Percentiles rank a stretch among this genome's conserved stretches.
Evolutionary conservation across 2,113 vertebrate species (phyloP).

Genomic region (Callionymus lyra): DNA sequence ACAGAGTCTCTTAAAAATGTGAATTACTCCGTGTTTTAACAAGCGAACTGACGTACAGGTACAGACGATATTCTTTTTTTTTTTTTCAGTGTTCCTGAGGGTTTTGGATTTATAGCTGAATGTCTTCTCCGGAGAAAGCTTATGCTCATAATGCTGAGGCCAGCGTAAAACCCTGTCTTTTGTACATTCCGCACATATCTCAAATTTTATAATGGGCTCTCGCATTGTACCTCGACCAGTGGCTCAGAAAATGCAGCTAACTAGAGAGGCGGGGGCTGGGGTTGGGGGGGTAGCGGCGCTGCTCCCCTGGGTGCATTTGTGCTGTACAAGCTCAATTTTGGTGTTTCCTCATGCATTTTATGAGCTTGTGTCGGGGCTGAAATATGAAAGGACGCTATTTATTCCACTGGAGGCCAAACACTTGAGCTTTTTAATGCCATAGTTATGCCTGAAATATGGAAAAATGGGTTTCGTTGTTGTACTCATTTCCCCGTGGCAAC

Average conservation of each 20-base stretch:
- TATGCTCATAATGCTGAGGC: slow-evolving; percentile 21
- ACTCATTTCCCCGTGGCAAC: slow-evolving; percentile 5
- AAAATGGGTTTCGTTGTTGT: slow-evolving; percentile 1
- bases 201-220: slow-evolving; percentile 42
- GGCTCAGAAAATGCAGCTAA: slow-evolving; percentile 44
- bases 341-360: slow-evolving; percentile 42
- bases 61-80: no score
- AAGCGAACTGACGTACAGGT: no score
- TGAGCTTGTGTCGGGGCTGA: slow-evolving; percentile 32
- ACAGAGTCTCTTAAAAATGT: no score
- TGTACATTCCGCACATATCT: slow-evolving; percentile 33
- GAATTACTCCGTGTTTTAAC: no score
- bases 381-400: slow-evolving; percentile 43
- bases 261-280: slow-evolving; percentile 22
- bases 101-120: no score
- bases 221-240: slow-evolving; percentile 38
- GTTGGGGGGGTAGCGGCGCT: no score
- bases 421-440: slow-evolving; percentile 36
- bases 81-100: no score
- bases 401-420: slow-evolving; percentile 38
- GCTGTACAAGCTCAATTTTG: slow-evolving; percentile 45
- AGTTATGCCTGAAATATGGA: slow-evolving; percentile 38
- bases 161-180: slow-evolving; percentile 25
- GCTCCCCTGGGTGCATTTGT: slow-evolving; percentile 39
- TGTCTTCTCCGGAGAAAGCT: no score